Evolutionary conservation across 2,113 vertebrate species (phyloP).

Genomic region (Triplophysa siluroides): DNA sequence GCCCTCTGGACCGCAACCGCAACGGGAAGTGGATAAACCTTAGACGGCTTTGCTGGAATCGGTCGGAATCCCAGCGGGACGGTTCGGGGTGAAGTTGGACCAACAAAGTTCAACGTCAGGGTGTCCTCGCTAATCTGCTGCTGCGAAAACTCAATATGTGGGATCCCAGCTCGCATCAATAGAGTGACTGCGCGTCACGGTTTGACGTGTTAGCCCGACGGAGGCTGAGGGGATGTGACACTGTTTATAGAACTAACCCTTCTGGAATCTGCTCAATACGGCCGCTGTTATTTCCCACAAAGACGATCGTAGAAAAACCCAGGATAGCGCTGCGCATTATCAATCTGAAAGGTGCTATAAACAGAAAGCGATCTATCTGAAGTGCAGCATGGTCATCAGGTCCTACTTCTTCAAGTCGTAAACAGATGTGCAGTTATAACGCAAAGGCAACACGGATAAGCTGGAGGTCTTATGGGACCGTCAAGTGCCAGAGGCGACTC

Average conservation of each 20-base stretch:
- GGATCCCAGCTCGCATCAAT: slow-evolving; percentile 35
- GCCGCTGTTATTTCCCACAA: slow-evolving; percentile 30
- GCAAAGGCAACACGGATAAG: not conserved
- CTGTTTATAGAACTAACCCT: slow-evolving; percentile 39
- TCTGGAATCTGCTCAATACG: slow-evolving; percentile 33
- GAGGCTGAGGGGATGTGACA: slow-evolving; percentile 29
- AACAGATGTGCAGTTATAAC: slow-evolving; percentile 26
- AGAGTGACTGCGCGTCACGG: slow-evolving; percentile 14
- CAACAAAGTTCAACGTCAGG: slow-evolving; percentile 34
- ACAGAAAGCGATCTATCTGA: not conserved
- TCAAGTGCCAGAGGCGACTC: slow-evolving; percentile 13
- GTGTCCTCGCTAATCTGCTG: slow-evolving; percentile 30
- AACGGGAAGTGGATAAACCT: slow-evolving; percentile 32
- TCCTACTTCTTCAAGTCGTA: not conserved
- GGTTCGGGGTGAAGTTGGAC: slow-evolving; percentile 6
- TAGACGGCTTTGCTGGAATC: slow-evolving; percentile 22
- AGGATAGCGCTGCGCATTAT: not conserved
- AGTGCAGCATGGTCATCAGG: not conserved
- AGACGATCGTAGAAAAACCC: not conserved
- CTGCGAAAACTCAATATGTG: slow-evolving; percentile 35
- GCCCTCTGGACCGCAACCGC: not conserved
- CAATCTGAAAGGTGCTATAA: not conserved
- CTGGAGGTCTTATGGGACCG: slow-evolving; percentile 23
- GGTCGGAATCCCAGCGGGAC: not conserved
- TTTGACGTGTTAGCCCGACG: slow-evolving; percentile 7